Conservation (phyloP, 2,113 vertebrate genomes). For the Pteruthius melanotis region DNA sequence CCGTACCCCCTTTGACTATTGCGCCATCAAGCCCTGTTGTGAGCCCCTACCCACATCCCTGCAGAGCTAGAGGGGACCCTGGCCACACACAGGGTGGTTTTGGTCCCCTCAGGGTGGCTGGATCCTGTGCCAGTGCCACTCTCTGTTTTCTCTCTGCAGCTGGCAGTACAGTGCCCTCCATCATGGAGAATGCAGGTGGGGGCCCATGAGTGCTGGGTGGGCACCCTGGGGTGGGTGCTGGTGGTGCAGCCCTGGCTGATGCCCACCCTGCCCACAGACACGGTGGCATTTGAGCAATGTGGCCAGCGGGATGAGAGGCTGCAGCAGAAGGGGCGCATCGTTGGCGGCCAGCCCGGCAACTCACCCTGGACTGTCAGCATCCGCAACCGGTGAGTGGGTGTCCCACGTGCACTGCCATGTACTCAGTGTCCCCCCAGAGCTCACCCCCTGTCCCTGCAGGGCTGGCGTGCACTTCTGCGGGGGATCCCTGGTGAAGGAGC, state of each 20-base stretch:
- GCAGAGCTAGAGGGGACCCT: not conserved
- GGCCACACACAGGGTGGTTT: not conserved
- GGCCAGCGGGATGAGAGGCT: constrained; percentile 79
- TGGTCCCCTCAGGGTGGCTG: not conserved
- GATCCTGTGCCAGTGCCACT: not conserved
- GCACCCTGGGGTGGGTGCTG: accelerated
- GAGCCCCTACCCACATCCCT: not conserved
- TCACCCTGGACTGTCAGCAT: constrained; percentile 97
- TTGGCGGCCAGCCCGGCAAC: constrained; percentile 86
- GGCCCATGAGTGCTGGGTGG: accelerated
- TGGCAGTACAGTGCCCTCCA: constrained; percentile 4
- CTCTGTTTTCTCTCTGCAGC: constrained; percentile 35
- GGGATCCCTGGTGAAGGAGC: constrained; percentile 87
- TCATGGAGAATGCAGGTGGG: constrained; percentile 60
- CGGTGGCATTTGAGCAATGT: constrained; percentile 83
- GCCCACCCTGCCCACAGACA: constrained; percentile 55
- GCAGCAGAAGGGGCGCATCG: constrained; percentile 66
- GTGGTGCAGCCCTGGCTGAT: accelerated
- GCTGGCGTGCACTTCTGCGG: constrained; percentile 94
- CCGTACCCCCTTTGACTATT: constrained; percentile 93
- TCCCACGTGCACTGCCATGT: accelerated
- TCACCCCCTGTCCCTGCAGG: constrained; percentile 61
- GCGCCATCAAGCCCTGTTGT: constrained; percentile 86
- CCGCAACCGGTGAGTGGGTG: constrained; percentile 81
- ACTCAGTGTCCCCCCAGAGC: accelerated